Base-by-base conservation (phyloP, 2,888 invertebrate species). In the Tachina lurida region DNA sequence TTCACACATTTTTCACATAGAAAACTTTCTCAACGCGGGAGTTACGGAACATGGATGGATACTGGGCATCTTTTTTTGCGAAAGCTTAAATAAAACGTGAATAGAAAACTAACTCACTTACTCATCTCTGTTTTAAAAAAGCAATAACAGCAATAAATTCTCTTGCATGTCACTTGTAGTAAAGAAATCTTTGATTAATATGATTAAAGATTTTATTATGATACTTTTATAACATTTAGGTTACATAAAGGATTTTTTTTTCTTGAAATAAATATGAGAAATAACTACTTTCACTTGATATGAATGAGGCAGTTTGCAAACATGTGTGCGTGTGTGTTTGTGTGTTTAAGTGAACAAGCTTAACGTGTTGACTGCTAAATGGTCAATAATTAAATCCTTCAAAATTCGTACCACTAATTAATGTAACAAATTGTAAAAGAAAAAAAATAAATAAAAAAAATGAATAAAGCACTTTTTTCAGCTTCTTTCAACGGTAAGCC, bases 321-420 rank as follows among this genome's bases (percentile, higher is more conserved):
- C 13, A 10, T 47, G 12, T 58, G 43, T 56, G 63, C 49, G 41
- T 56, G 67, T 84, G 74, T 77, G 87, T 70, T 54, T 22, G 52
- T 80, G 58, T 71, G 52, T 68, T 13, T 74, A 68, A 80, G 76
- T 67, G 67, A 80, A 82, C 78, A 62, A 75, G 75, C 76, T 71
- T 63, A 68, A 75, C 78, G 79, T 86, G 83, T 86, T 83, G 86
- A 86, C 83, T 86, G 19, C 63, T 83, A 71, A 76, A 79, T 76
- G 83, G 73, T 79, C 86, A 67, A 86, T 83, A 83, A 83, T 83
- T 86, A 87, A 87, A 86, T 84, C 84, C 86, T 82, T 82, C 81
- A 86, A 86, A 67, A 76, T 83, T 78, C 84, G 58, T 80, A 87
- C 78, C 67, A 78, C 82, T 86, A 79, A 86, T 86, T 83, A 83